Evolutionary conservation across 1,140 invertebrate species (phyloP), one percentile per base, ranked within the genome.

Genomic region (Parasteatoda tepidariorum): DNA sequence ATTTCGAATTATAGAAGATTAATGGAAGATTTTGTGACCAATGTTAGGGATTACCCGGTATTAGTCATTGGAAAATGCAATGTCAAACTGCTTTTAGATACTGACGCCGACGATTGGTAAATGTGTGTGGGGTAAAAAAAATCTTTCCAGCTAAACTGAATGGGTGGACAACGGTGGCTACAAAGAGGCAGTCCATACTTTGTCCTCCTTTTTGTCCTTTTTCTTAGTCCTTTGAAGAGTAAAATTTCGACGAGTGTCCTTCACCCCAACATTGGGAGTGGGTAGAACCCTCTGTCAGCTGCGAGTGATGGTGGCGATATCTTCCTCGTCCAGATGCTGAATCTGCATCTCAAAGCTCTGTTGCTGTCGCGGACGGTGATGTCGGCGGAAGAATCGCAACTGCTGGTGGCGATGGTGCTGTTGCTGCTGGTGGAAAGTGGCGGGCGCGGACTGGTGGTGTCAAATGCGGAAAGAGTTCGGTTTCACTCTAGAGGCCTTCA

Each of bases 381-480:
- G 75, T 22, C 62, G 75, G 11, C 26, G 31, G 18, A 64, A 54
- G 15, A 41, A 18, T 6, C 34, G 24, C 7, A 24, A 26, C 7
- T 41, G 33, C 41, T 3, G 76, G 9, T n/a, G 26, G n/a, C 31
- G 26, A 18, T 7, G 61, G 11, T 33, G 61, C 9, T 64, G 30
- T 4, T 33, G 33, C 33, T 22, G 48, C 30, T 31, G 41, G 7
- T 34, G 48, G 57, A 22, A 48, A 6, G 55, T 13, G 66, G 33
- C 67, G 64, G 66, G 22, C 64, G 48, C 2, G 66, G 30, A 54
- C 1, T 59, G 48, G 66, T 70, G 28, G 88, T 84, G 83, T 85
- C 85, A 85, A 33, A 85, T 85, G 57, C 85, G 83, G 74, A 83
- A 85, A 34, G 75, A 84, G 71, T 85, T 61, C 13, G 85, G 85